A percentile compares a stretch with the other conserved stretches of the same genome.
Conservation (phyloP, 1,140 invertebrate genomes). For the Eupristina koningsbergeri region DNA sequence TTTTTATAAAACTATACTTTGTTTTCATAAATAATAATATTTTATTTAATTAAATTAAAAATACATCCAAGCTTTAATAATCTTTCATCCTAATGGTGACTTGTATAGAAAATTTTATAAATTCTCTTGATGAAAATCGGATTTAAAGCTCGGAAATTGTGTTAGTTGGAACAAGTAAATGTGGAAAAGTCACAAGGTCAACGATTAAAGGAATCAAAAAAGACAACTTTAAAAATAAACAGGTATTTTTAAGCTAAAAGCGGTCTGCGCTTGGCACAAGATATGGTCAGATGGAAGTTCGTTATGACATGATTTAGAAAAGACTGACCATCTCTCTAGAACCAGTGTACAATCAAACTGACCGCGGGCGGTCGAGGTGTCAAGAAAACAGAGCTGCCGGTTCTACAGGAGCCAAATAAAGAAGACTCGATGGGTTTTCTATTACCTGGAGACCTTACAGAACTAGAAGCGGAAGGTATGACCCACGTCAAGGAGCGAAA, state of each 20-base stretch:
- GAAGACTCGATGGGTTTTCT: not conserved
- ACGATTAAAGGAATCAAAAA: not conserved
- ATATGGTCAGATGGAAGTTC: not conserved
- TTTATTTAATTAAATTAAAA: too few species aligned
- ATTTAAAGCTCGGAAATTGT: too few species aligned
- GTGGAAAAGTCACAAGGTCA: too few species aligned
- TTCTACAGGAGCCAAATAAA: constrained; percentile 8
- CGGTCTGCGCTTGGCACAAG: not conserved
- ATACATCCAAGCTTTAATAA: too few species aligned
- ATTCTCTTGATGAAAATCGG: too few species aligned
- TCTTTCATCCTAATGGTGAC: too few species aligned
- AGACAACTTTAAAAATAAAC: not conserved
- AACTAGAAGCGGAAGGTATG: not conserved
- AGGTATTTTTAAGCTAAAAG: not conserved
- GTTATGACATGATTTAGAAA: not conserved
- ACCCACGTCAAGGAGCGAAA: not conserved
- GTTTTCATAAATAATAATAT: too few species aligned
- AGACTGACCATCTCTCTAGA: not conserved
- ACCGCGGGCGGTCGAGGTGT: constrained; percentile 7
- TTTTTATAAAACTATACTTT: too few species aligned
- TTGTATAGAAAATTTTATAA: too few species aligned
- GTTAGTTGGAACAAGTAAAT: too few species aligned
- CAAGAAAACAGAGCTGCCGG: not conserved
- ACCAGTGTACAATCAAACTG: not conserved
- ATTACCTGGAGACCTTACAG: not conserved